A percentile compares a stretch with the other conserved stretches of the same genome.
These are phyloP conservation scores for Plecturocebus donacophilus DNA, from an alignment of 2,113 vertebrate genomes.

Conservation along the genomic window DNA sequence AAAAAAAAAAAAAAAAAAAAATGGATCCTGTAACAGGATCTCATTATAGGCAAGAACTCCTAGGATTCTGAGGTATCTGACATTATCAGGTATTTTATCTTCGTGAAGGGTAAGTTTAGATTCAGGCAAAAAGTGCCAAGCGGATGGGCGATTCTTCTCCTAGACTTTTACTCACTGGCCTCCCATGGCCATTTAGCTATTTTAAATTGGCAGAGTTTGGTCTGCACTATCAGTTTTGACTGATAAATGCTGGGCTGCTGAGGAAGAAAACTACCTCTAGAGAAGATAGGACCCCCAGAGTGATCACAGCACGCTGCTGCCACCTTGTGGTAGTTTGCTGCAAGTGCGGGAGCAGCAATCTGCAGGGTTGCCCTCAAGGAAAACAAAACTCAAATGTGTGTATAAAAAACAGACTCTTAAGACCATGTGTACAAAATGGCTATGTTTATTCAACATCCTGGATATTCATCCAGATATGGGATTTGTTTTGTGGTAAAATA, in stretches of 20 bases:
- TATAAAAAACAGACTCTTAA: background rate
- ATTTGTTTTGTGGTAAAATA: too few relatives aligned
- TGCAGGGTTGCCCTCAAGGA: background rate
- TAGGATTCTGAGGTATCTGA: background rate
- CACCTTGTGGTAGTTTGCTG: constrained; percentile 49
- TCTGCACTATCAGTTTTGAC: background rate
- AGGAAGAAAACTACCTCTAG: background rate
- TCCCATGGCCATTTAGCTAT: background rate
- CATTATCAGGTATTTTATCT: background rate
- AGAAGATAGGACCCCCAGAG: background rate
- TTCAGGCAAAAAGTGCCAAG: background rate
- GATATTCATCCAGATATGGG: background rate
- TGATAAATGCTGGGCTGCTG: background rate
- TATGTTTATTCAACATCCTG: constrained; percentile 42
- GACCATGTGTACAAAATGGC: background rate
- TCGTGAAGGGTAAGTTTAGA: background rate
- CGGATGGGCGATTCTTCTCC: background rate
- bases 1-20: too few relatives aligned
- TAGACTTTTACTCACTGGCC: background rate
- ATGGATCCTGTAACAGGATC: too few relatives aligned
- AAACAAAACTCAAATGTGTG: background rate
- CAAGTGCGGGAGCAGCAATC: background rate
- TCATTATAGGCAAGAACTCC: background rate
- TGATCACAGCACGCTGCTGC: constrained; percentile 53
- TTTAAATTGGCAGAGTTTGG: background rate